Conservation (phyloP, 2,113 vertebrate genomes). For the Petromus typicus region DNA sequence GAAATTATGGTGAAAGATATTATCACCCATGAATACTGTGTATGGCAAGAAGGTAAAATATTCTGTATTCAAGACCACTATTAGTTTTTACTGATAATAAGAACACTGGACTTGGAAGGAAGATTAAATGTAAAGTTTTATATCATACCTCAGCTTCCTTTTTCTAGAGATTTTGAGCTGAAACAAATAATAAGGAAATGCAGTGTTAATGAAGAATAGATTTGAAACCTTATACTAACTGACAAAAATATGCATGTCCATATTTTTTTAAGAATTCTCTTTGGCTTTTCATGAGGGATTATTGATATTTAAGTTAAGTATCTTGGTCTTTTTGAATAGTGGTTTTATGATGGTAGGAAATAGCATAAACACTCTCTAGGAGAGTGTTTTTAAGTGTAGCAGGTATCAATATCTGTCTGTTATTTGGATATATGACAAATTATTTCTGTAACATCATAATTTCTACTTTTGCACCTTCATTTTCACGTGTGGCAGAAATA, state of each 20-base stretch:
- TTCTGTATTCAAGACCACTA: not conserved
- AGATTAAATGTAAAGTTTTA: not conserved
- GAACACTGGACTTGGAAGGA: not conserved
- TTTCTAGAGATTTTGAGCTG: conserved; percentile 3
- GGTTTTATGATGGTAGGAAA: not conserved
- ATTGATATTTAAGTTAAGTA: not conserved
- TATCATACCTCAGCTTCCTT: not conserved
- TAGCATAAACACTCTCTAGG: too few relatives aligned
- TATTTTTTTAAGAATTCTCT: not conserved
- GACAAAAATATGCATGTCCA: not conserved
- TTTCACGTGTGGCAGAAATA: not conserved
- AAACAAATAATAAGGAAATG: not conserved
- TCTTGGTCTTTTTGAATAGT: not conserved
- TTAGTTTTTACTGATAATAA: not conserved
- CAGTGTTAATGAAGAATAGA: not conserved
- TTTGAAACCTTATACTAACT: conserved; percentile 5
- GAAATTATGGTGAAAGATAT: not conserved
- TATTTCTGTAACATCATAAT: not conserved
- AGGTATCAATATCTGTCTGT: not conserved
- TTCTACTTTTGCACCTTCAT: not conserved
- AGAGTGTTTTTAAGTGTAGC: not conserved
- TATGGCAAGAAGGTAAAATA: not conserved
- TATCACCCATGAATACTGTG: not conserved
- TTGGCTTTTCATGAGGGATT: not conserved
- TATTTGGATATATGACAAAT: not conserved